Base-by-base conservation (phyloP, 2,113 vertebrate species). In the Hippolais icterina region DNA sequence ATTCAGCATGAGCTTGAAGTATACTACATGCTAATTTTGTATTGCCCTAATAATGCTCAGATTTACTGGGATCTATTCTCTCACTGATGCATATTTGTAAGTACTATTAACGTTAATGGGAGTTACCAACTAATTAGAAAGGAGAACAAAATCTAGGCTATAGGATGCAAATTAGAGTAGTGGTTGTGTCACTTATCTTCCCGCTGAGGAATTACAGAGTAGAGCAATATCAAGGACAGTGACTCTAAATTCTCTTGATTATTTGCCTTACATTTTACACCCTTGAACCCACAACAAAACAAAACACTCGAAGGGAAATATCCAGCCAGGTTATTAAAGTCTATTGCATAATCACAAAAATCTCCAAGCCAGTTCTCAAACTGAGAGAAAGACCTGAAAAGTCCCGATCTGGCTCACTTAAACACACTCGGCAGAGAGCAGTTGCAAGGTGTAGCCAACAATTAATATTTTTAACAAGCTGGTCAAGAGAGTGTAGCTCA, bases 101-200 rank as follows among this genome's bases (percentile, higher is more conserved):
- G 95, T 95, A 96, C 94, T 97, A 97, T 96, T 98, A 97, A 97
- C 83, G 71, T 97, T 96, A 97, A 97, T 95, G 94, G 93, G 89
- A 97, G 96, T 94, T 96, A 97, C 95, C 89, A 96, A 96, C 96
- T 97, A 98, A 95, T 96, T 97, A 95, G 95, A 94, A 94, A 97
- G 80, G 79, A 93, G 94, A 97, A 96, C 83, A 95, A 95, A 96
- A 96, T 92, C 89, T 85, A 94, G 96, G 90, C 97, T 96, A 93
- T 94, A 95, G 97, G 96, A 96, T 97, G 97, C 97, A 97, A 93
- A 96, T 97, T 89, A 92, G 89, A 77, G 35, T 82, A 74, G 54
- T 56, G 50, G 49, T 78, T 96, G 49, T 94, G 95, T 75, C 95
- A 96, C 89, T 94, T 92, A 72, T 83, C 79, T 93, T 86, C 92